Conservation (phyloP, 2,888 invertebrate species). For the Branchipolynoe longqiensis region DNA sequence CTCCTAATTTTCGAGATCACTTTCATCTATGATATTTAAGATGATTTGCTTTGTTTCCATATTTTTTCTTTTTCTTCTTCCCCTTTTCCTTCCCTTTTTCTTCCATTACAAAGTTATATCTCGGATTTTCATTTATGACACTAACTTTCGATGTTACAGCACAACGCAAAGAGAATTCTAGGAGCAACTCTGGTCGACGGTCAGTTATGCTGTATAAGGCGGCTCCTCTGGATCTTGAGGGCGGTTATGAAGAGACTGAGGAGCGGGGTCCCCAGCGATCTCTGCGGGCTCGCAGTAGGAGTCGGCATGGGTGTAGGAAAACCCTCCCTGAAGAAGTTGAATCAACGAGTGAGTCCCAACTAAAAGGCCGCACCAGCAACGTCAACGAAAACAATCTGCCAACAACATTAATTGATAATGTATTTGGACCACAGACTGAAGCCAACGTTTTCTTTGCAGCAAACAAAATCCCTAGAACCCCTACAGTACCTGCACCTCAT, state of each 20-base stretch:
- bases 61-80: background rate
- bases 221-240: background rate
- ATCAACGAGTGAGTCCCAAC: too few relatives aligned
- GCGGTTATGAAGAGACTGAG: background rate
- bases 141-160: too few relatives aligned
- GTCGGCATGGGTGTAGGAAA: background rate
- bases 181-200: background rate
- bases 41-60: too few relatives aligned
- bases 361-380: too few relatives aligned
- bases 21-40: too few relatives aligned
- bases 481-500: too few relatives aligned
- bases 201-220: background rate
- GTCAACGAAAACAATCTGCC: too few relatives aligned
- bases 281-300: background rate
- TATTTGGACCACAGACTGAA: background rate
- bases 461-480: slow-evolving; percentile 1
- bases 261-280: slow-evolving; percentile 1
- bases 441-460: background rate
- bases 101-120: background rate
- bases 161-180: too few relatives aligned
- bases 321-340: background rate
- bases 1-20: too few relatives aligned
- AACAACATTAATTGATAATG: too few relatives aligned
- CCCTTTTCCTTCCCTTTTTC: background rate
- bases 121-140: background rate